Conservation (phyloP, 2,113 vertebrate genomes). For the Triplophysa tibetana region DNA sequence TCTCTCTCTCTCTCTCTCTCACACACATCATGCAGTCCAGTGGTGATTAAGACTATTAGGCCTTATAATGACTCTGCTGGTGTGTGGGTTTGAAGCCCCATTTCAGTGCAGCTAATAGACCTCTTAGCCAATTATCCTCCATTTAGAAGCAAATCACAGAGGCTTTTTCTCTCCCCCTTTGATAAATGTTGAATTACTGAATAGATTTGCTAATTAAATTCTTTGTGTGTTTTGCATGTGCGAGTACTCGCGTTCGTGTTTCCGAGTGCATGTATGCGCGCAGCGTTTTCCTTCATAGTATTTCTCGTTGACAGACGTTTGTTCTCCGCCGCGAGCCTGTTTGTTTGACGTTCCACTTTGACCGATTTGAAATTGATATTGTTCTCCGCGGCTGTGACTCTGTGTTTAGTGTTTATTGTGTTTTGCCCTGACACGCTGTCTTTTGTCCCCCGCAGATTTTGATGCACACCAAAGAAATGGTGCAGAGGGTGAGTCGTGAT, state of each 20-base stretch:
- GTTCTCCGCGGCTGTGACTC: slow-evolving; percentile 4
- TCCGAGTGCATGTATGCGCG: slow-evolving; percentile 17
- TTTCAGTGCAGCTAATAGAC: slow-evolving; percentile 97
- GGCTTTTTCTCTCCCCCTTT: slow-evolving; percentile 76
- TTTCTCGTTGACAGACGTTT: slow-evolving; percentile 36
- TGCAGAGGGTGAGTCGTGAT: slow-evolving; percentile 87
- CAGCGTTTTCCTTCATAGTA: slow-evolving; percentile 9
- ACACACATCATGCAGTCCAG: slow-evolving; percentile 78
- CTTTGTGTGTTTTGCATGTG: slow-evolving; percentile 77
- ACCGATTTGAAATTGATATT: slow-evolving; percentile 32
- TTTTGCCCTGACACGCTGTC: slow-evolving; percentile 39
- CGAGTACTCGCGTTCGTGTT: slow-evolving; percentile 16
- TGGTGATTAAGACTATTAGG: slow-evolving; percentile 96
- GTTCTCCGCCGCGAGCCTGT: background rate
- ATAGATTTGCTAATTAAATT: slow-evolving; percentile 96
- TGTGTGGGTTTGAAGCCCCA: slow-evolving; percentile 95
- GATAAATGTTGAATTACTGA: slow-evolving; percentile 92
- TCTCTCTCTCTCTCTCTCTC: slow-evolving; percentile 13
- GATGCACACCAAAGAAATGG: slow-evolving; percentile 98
- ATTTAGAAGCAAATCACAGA: slow-evolving; percentile 94
- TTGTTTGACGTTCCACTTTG: slow-evolving; percentile 26
- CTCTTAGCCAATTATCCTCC: slow-evolving; percentile 99
- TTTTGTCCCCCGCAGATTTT: slow-evolving; percentile 83
- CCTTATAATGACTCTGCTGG: slow-evolving; percentile 91
- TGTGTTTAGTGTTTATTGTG: background rate